A percentile compares a stretch with the other conserved stretches of the same genome.
Evolutionary conservation across 2,888 invertebrate genomes (phyloP).

Genomic region (Deladenus siricidicola): DNA sequence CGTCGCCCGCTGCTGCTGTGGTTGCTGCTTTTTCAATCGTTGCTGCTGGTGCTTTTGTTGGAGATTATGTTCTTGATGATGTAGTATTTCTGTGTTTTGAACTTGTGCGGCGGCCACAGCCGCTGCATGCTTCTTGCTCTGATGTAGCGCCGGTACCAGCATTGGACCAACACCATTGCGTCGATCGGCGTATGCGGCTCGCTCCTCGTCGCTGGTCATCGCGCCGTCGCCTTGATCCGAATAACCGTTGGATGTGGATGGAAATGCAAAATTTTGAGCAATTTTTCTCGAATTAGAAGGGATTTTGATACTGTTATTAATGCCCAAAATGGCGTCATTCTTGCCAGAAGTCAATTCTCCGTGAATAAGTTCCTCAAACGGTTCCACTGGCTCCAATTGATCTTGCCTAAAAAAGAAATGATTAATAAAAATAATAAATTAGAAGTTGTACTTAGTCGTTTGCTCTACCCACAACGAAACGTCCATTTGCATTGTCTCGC

Average conservation of each 20-base stretch:
- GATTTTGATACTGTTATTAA: neutral
- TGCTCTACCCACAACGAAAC: conserved; percentile 33
- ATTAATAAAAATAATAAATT: too few relatives aligned
- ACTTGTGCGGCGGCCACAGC: neutral
- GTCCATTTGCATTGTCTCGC: conserved; percentile 47
- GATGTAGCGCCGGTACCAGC: conserved; percentile 25
- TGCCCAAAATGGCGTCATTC: too few relatives aligned
- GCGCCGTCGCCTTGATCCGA: conserved; percentile 5
- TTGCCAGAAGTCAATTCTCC: too few relatives aligned
- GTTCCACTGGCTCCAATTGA: conserved; percentile 12
- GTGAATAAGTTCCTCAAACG: conserved; percentile 12
- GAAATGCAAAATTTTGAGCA: neutral
- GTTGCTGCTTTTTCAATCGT: neutral
- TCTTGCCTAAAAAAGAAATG: conserved; percentile 14
- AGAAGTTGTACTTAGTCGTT: conserved; percentile 24
- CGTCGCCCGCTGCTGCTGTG: too few relatives aligned
- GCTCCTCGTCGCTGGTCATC: conserved; percentile 31
- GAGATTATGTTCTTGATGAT: neutral
- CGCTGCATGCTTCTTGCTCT: neutral
- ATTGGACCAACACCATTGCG: conserved; percentile 26
- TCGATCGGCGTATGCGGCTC: conserved; percentile 28
- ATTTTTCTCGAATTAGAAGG: neutral
- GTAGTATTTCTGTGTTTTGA: neutral
- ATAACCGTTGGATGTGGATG: neutral
- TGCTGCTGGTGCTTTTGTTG: neutral